Evolutionary conservation across 1,140 invertebrate species (phyloP).

Genomic region (Linepithema humile): DNA sequence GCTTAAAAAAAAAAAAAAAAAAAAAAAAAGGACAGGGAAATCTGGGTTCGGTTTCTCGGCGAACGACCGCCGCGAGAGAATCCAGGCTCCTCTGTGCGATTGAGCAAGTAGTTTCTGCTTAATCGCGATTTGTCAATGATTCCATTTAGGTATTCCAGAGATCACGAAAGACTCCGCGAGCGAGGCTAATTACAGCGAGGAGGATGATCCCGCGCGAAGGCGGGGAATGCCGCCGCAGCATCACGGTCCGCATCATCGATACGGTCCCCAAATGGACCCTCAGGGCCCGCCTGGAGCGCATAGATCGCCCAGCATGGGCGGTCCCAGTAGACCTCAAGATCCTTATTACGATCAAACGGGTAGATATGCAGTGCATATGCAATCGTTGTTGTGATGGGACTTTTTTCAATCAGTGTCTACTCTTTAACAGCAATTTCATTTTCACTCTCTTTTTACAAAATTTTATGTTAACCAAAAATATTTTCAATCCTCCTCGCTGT

Average conservation of each 20-base stretch:
- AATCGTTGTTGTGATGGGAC: constrained; percentile 4
- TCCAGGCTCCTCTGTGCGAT: background rate
- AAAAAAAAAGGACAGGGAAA: background rate
- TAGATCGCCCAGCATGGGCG: constrained; percentile 73
- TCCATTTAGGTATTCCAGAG: constrained; percentile 89
- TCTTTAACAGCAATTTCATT: background rate
- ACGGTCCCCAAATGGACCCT: constrained; percentile 79
- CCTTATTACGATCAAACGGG: constrained; percentile 80
- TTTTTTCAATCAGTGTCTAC: background rate
- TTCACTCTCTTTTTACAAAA: background rate
- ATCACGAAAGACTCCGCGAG: constrained; percentile 90
- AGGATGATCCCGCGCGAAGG: constrained; percentile 84
- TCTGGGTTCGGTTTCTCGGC: background rate
- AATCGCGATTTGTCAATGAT: constrained; percentile 51
- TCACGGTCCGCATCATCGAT: constrained; percentile 81
- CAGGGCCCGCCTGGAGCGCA: constrained; percentile 76
- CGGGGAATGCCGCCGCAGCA: constrained; percentile 74
- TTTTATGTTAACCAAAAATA: too few relatives aligned
- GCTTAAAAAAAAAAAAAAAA: too few relatives aligned
- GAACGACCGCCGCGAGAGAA: background rate
- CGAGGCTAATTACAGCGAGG: constrained; percentile 86
- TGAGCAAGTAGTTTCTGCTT: background rate
- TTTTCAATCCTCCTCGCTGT: too few relatives aligned
- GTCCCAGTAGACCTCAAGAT: constrained; percentile 75
- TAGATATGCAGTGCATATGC: constrained; percentile 43